Percentiles rank a stretch among this genome's conserved stretches.
phyloP scores from a whole-genome alignment of 2,113 vertebrate species.

The Tringa solitaria region DNA sequence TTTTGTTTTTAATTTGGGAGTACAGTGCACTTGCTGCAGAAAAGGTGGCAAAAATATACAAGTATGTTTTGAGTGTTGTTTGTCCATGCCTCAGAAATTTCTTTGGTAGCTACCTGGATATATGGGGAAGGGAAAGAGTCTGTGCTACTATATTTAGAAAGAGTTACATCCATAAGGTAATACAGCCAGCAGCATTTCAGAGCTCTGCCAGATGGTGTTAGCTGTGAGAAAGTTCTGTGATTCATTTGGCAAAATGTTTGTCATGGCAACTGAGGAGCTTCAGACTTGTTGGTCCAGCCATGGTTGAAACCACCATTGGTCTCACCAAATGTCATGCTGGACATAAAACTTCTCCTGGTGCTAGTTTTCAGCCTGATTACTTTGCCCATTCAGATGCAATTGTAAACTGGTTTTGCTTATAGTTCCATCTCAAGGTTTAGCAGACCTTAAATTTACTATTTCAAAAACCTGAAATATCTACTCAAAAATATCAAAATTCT shows the following conservation, averaged over 20 bases:
- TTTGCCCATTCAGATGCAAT: not conserved
- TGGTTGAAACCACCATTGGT: not conserved
- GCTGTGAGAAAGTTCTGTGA: conserved; percentile 19
- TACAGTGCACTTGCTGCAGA: not conserved
- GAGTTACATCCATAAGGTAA: not conserved
- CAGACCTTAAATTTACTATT: not conserved
- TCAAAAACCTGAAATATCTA: not conserved
- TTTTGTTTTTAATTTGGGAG: not conserved
- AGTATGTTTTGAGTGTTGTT: not conserved
- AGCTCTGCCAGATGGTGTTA: conserved; percentile 17
- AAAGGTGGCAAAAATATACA: not conserved
- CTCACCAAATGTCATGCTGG: not conserved
- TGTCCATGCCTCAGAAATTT: not conserved
- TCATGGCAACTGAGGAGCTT: conserved; percentile 20
- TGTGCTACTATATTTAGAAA: not conserved
- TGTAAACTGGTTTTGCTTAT: not conserved
- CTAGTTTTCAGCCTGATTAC: not conserved
- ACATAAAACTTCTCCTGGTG: not conserved
- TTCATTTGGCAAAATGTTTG: conserved; percentile 11
- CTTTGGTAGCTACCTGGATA: not conserved
- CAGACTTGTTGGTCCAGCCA: not conserved
- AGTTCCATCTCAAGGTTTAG: not conserved
- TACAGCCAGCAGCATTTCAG: not conserved
- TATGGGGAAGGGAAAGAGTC: not conserved
- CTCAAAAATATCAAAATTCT: not conserved